Percentiles rank a stretch among this genome's conserved stretches.
Conservation (phyloP, 2,888 invertebrate genomes). For the Epirrhoe tristata region DNA sequence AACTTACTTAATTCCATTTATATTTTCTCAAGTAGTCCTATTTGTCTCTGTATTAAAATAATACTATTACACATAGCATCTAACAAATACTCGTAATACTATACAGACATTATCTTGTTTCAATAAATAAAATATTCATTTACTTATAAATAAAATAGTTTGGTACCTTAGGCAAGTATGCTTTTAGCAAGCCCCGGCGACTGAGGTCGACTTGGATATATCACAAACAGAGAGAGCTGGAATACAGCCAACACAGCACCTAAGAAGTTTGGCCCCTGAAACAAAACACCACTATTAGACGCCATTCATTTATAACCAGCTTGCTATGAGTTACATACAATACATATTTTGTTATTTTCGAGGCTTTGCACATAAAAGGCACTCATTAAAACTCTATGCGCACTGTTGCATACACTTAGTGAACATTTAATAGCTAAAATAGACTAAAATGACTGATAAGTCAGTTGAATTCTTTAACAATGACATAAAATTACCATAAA, state of each 20-base stretch:
- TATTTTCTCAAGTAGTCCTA: not conserved
- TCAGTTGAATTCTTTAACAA: no score
- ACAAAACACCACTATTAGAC: conserved; percentile 45
- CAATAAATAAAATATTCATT: not conserved
- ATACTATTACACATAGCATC: not conserved
- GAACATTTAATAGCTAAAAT: no score
- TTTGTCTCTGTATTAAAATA: not conserved
- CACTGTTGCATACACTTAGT: no score
- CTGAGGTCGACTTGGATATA: conserved; percentile 85
- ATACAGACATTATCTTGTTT: conserved; percentile 8
- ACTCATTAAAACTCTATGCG: no score
- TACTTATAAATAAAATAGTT: conserved; percentile 21
- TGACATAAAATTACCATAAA: no score
- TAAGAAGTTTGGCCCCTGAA: conserved; percentile 92
- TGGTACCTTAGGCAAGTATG: conserved; percentile 51
- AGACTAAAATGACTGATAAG: no score
- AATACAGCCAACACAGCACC: conserved; percentile 90
- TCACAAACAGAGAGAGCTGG: conserved; percentile 91
- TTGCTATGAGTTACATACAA: no score
- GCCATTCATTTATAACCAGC: no score
- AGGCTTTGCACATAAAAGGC: no score
- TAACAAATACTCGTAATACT: conserved; percentile 1
- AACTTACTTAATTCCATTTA: not conserved
- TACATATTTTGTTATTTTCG: no score
- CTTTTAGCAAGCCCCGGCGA: conserved; percentile 55